Base-by-base conservation (phyloP, 1,140 invertebrate species). In the Drosophila melanica region DNA sequence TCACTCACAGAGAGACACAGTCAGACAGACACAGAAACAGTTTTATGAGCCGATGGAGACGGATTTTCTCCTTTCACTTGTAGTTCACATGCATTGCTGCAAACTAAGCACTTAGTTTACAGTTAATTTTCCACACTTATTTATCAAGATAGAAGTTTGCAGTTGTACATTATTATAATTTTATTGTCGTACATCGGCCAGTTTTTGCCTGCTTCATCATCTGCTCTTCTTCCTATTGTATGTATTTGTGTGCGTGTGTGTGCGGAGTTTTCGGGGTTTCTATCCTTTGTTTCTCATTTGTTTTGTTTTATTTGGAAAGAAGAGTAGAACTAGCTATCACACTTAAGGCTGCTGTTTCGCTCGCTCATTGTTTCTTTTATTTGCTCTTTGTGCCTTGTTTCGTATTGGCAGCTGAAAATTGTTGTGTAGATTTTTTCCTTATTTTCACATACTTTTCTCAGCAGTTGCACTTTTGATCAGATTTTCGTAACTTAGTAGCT, bases 201-300 rank as follows among this genome's bases (percentile, higher is more conserved):
- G 77, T 67, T 73, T 48, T 89, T 69, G 75, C 60, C 55, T 85
- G 69, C 45, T 79, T 64, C 50, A 75, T 77, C 72, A 69, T 79
- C 80, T 67, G 76, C 77, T 84, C 76, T 72, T 69, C 71, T 82
- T 82, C 84, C 77, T 76, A 86, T 86, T 85, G 74, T 64, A 67
- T 68, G 74, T 64, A 79, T 64, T 78, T 50, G 67, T 42, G 57
- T 66, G 60, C 59, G 48, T 68, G 65, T 75, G 78, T 66, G 65
- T 77, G 75, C 69, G 73, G 72, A 78, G 76, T 86, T 86, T 86
- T 86, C 79, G 84, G 79, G 82, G 84, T 89, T 89, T 87, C 84
- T 87, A 86, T 87, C 82, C 82, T 87, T 87, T 87, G 84, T 89
- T 70, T 87, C 84, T 84, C 82, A 82, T 87, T 86, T 86, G 81